Percentiles rank a stretch among this genome's conserved stretches.
phyloP scores from a whole-genome alignment of 2,888 invertebrate species.

The Pemphredon lugubris region DNA sequence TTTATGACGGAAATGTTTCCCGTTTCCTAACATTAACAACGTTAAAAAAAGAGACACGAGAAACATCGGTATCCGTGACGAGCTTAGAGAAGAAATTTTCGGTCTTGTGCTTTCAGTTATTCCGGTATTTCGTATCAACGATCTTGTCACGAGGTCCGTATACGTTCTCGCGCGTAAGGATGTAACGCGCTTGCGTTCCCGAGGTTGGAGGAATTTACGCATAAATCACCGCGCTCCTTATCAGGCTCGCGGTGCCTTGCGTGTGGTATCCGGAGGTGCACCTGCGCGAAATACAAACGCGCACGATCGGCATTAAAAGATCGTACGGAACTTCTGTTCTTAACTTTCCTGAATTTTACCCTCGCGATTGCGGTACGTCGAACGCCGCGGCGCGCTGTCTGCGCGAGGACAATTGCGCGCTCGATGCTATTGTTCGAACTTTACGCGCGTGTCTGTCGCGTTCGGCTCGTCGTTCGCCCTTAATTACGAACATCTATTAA shows the following conservation, averaged over 20 bases:
- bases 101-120: neutral
- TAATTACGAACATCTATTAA: too few relatives aligned
- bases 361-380: neutral
- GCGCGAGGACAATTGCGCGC: neutral
- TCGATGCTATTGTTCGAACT: neutral
- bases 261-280: slow-evolving; percentile 37
- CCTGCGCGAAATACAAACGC: slow-evolving; percentile 41
- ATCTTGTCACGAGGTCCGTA: slow-evolving; percentile 3
- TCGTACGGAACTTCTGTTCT: slow-evolving; percentile 29
- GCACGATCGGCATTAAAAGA: slow-evolving; percentile 22
- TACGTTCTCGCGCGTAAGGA: slow-evolving; percentile 21
- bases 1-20: too few relatives aligned
- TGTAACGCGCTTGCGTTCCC: slow-evolving; percentile 32
- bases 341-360: slow-evolving; percentile 17
- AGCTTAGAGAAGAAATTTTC: neutral
- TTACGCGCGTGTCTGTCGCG: neutral
- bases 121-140: neutral
- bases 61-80: too few relatives aligned
- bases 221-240: slow-evolving; percentile 54
- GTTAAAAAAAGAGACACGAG: too few relatives aligned
- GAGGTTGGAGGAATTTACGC: slow-evolving; percentile 43
- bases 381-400: too few relatives aligned
- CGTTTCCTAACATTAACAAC: too few relatives aligned
- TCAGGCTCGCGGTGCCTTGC: slow-evolving; percentile 32
- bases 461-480: too few relatives aligned